Evolutionary conservation across 2,797 vertebrate species (phyloP), one percentile per base, ranked within the genome.

Genomic region (Pogoniulus pusillus): DNA sequence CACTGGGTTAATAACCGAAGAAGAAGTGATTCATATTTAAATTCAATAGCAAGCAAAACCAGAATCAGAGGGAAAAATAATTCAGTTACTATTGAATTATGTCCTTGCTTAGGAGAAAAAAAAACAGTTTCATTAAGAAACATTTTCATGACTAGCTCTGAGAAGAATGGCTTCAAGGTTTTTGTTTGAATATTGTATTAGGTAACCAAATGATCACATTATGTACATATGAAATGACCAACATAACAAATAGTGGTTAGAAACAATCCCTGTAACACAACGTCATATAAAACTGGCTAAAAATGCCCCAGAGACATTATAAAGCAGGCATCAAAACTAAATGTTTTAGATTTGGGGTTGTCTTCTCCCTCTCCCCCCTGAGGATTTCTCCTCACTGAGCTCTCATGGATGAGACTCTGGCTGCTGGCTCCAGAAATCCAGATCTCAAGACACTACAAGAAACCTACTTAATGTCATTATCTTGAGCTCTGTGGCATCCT

Each of bases 401-500:
- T 47, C 71, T 24, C 75, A 70, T 1, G 19, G 70, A 73, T 32
- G 60, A 90, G 65, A 62, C 58, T 84, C 1, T 2, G 34, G 37
- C 19, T 45, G 35, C 76, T 59, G 47, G 37, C n/a, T 87, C 82
- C 24, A 78, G 41, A 49, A 88, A 88, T 62, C 77, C 72, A 88
- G n/a, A 72, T 35, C 47, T 82, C 85, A 72, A 72, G 81, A 32
- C 35, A 12, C 55, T 29, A 34, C 59, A 77, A 65, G 75, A 75
- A 91, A 68, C 17, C 55, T 81, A 80, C 18, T 77, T 85, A 70
- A 89, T 47, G n/a, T 54, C 76, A 91, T 88, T 89, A 90, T 12
- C 69, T 49, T 75, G 34, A 82, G 72, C 53, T 90, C 55, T 69
- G 34, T 59, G 43, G 54, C 78, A 84, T 77, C 45, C 59, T 85